A percentile compares a stretch with the other conserved stretches of the same genome.
Conservation (phyloP, 2,797 vertebrate species). For the Steatocranus sp. region DNA sequence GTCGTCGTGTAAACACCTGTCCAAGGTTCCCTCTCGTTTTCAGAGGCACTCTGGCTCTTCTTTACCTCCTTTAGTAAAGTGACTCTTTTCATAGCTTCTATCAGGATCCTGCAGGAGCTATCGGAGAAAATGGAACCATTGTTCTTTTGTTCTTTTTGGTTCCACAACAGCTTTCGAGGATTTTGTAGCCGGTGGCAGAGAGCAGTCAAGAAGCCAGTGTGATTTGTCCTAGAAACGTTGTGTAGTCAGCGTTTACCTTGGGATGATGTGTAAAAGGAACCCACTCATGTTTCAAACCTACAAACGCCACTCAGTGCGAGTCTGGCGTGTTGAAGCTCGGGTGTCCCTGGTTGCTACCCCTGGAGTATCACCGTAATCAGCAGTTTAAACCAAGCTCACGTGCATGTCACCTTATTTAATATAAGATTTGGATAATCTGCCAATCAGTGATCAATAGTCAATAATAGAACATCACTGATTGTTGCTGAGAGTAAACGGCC, state of each 20-base stretch:
- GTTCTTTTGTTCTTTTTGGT: not conserved
- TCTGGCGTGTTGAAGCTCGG: not conserved
- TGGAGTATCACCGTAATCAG: not conserved
- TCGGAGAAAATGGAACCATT: not conserved
- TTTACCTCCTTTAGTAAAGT: not conserved
- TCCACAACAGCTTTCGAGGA: not conserved
- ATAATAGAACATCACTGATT: not conserved
- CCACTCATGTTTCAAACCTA: not conserved
- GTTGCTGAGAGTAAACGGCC: not conserved
- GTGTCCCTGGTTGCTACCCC: not conserved
- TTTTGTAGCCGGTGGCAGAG: not conserved
- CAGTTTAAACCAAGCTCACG: not conserved
- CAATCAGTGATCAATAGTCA: not conserved
- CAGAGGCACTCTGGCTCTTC: accelerated
- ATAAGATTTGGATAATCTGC: not conserved
- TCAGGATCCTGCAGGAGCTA: not conserved
- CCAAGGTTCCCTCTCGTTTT: not conserved
- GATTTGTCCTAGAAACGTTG: not conserved
- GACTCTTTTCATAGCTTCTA: not conserved
- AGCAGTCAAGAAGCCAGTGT: not conserved
- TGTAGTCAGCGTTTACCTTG: not conserved
- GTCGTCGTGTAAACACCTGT: not conserved
- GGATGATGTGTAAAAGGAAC: not conserved
- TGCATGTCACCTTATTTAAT: not conserved
- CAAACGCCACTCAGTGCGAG: not conserved